These are phyloP conservation scores for Lepidurus couesii DNA, from an alignment of 1,140 invertebrate genomes.

Conservation along the genomic window DNA sequence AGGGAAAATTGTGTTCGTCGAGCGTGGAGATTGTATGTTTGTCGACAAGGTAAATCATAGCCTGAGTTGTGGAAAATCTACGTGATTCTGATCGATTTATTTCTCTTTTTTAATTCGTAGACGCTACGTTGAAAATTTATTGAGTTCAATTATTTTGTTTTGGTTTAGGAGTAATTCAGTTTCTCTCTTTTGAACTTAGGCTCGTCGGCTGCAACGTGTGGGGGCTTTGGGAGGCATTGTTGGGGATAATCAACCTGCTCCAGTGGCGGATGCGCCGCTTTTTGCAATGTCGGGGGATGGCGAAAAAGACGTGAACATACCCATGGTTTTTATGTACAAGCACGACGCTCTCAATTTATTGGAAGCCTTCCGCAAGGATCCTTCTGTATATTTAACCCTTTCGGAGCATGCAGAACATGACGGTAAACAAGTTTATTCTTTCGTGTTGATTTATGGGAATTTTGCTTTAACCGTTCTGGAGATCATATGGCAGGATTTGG, in stretches of 20 bases:
- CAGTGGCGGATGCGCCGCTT: constrained; percentile 64
- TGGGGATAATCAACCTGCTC: constrained; percentile 74
- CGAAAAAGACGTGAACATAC: constrained; percentile 77
- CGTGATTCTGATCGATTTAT: neutral
- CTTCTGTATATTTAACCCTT: constrained; percentile 50
- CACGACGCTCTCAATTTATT: constrained; percentile 64
- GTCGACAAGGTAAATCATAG: constrained; percentile 68
- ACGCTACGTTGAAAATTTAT: neutral
- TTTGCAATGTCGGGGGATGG: constrained; percentile 97
- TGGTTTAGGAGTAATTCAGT: neutral
- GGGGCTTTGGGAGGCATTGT: constrained; percentile 82
- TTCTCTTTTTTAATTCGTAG: neutral
- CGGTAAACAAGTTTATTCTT: constrained; percentile 22
- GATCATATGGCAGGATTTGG: constrained; percentile 4
- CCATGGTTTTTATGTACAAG: constrained; percentile 84
- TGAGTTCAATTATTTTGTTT: neutral
- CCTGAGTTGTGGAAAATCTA: neutral
- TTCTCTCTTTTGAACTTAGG: constrained; percentile 47
- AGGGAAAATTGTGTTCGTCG: constrained; percentile 75
- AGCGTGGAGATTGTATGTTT: constrained; percentile 90
- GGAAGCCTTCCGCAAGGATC: constrained; percentile 50
- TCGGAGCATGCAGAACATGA: constrained; percentile 43
- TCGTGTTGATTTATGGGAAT: neutral
- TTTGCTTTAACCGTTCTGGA: neutral
- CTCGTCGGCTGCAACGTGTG: constrained; percentile 69